Conservation (phyloP, 2,797 vertebrate species). For the Melanotaenia nigrans region DNA sequence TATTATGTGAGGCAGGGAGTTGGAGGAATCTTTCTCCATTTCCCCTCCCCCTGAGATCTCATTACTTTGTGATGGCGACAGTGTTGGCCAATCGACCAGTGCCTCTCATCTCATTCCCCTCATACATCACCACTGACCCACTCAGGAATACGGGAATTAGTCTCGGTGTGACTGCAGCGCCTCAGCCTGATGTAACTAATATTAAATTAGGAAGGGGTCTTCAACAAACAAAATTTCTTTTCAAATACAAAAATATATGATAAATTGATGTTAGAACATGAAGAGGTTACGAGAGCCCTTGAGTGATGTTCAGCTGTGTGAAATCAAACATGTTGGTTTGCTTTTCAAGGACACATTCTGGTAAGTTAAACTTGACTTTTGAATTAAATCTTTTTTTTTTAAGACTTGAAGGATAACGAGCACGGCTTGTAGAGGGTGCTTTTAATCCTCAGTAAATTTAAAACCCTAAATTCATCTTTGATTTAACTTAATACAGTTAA, state of each 20-base stretch:
- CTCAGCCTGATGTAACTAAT: conserved; percentile 52
- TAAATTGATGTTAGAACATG: conserved; percentile 18
- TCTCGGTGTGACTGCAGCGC: conserved; percentile 46
- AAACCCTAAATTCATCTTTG: background rate
- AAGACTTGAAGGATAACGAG: background rate
- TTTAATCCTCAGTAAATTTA: conserved; percentile 2
- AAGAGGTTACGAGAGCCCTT: conserved; percentile 12
- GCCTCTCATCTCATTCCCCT: conserved; percentile 69
- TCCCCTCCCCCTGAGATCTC: conserved; percentile 71
- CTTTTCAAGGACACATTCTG: conserved; percentile 14
- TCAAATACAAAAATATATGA: conserved; percentile 19
- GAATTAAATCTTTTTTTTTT: background rate
- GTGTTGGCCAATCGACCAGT: conserved; percentile 74
- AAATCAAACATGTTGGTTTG: conserved; percentile 21
- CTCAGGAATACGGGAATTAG: conserved; percentile 65
- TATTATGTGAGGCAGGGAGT: conserved; percentile 53
- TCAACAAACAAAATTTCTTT: conserved; percentile 7
- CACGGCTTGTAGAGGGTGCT: background rate
- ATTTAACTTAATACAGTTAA: background rate
- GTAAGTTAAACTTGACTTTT: conserved; percentile 14
- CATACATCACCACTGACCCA: conserved; percentile 69
- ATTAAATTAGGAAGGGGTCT: conserved; percentile 53
- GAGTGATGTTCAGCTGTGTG: background rate
- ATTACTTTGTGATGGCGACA: conserved; percentile 75
- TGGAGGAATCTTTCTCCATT: conserved; percentile 47